Percentiles rank a stretch among this genome's conserved stretches.
Evolutionary conservation across 2,113 vertebrate genomes (phyloP).

Genomic region (Menidia beryllina): DNA sequence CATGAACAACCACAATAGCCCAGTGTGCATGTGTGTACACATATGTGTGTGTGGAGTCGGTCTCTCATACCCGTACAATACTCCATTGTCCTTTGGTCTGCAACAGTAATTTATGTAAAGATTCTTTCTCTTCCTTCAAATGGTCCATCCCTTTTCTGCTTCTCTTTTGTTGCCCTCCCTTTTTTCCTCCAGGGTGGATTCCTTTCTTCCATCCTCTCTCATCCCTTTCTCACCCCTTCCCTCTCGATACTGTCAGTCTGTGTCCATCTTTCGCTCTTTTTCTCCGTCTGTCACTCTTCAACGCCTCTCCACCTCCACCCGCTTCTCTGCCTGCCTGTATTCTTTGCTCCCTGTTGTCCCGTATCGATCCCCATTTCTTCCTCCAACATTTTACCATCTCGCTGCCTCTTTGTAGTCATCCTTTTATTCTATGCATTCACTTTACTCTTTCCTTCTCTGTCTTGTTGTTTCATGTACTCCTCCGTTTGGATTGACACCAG

Average conservation of each 20-base stretch:
- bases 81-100: constrained; percentile 76
- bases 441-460: constrained; percentile 53
- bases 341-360: constrained; percentile 26
- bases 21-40: constrained; percentile 56
- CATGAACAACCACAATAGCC: constrained; percentile 70
- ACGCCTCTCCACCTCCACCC: constrained; percentile 55
- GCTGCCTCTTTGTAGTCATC: constrained; percentile 53
- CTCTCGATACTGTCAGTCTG: constrained; percentile 54
- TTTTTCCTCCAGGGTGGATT: constrained; percentile 53
- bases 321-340: constrained; percentile 17
- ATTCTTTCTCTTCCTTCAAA: constrained; percentile 66
- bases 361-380: constrained; percentile 65
- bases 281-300: constrained; percentile 56
- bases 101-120: constrained; percentile 85
- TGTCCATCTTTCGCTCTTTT: constrained; percentile 61
- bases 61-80: constrained; percentile 79
- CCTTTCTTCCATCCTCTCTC: constrained; percentile 41
- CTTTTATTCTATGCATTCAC: constrained; percentile 44
- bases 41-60: constrained; percentile 35
- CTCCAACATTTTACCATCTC: constrained; percentile 44
- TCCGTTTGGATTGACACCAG: constrained; percentile 42
- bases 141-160: constrained; percentile 60
- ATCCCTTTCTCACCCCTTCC: constrained; percentile 13
- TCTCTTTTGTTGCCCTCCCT: constrained; percentile 65
- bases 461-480: constrained; percentile 52